A percentile compares a stretch with the other conserved stretches of the same genome.
Evolutionary conservation across 2,888 invertebrate genomes (phyloP).

Genomic region (Drosophila vallismaia): DNA sequence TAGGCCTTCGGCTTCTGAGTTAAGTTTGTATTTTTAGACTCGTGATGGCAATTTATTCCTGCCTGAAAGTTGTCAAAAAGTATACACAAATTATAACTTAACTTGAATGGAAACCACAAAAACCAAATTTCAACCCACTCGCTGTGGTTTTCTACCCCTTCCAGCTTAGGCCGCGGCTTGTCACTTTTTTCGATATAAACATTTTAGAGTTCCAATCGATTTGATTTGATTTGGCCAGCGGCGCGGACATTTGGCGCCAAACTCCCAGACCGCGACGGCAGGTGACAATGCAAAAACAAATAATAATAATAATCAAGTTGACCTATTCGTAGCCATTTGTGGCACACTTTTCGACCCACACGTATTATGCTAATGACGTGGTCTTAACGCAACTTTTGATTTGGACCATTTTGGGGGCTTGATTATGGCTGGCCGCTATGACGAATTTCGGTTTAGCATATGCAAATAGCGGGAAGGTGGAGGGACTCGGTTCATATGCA

Average conservation of each 20-base stretch:
- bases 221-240: slow-evolving; percentile 53
- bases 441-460: slow-evolving; percentile 48
- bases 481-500: slow-evolving; percentile 26
- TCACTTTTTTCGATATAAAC: slow-evolving; percentile 23
- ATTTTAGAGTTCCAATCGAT: slow-evolving; percentile 55
- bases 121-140: slow-evolving; percentile 38
- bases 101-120: slow-evolving; percentile 65
- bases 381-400: slow-evolving; percentile 42
- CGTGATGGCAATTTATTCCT: slow-evolving; percentile 67
- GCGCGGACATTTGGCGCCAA: slow-evolving; percentile 64
- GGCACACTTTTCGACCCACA: slow-evolving; percentile 66
- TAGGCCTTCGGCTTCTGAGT: slow-evolving; percentile 52
- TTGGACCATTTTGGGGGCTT: slow-evolving; percentile 17
- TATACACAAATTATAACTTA: slow-evolving; percentile 74
- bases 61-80: slow-evolving; percentile 67
- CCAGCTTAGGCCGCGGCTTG: not conserved
- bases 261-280: slow-evolving; percentile 46
- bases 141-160: slow-evolving; percentile 32
- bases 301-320: slow-evolving; percentile 43
- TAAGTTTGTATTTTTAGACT: slow-evolving; percentile 71
- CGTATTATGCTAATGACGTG: slow-evolving; percentile 59
- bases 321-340: slow-evolving; percentile 51
- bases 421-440: slow-evolving; percentile 55
- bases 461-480: slow-evolving; percentile 17
- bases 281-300: slow-evolving; percentile 63